Evolutionary conservation across 64 coral and sea anemone genomes (phyloP), one percentile per base, ranked within the genome.

Genomic region (Porites lutea): DNA sequence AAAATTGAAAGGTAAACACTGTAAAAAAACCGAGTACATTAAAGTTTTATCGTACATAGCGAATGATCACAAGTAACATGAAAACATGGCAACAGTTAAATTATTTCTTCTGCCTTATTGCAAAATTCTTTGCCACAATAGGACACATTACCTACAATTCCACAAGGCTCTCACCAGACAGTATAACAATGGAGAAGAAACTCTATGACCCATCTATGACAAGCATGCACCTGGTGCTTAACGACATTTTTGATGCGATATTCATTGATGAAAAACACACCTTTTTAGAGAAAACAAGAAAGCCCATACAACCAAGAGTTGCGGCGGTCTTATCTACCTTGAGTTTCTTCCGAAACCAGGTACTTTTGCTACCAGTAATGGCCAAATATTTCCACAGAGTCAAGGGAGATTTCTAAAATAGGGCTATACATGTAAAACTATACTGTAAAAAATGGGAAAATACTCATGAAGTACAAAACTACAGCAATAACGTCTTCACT

Each of bases 341-440:
- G 60, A 86, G 82, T 50, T 86, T 86, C 82, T 86, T 86, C 71
- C 47, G 82, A 14, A 86, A 86, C 19, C 85, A 87, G 85, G 68
- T 37, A 71, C n/a, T n/a, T 71, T 71, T 71, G n/a, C 7, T 27
- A 37, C 8, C 3, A 20, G 37, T 21, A 6, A 37, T 8, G 37
- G 3, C 67, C 21, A 43, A 71, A 71, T 11, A 66, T n/a, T n/a
- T n/a, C n/a, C n/a, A n/a, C n/a, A n/a, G n/a, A n/a, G n/a, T n/a
- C n/a, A n/a, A n/a, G n/a, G n/a, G n/a, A n/a, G n/a, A n/a, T n/a
- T n/a, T n/a, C n/a, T n/a, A n/a, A n/a, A n/a, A n/a, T n/a, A n/a
- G n/a, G n/a, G n/a, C n/a, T n/a, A n/a, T n/a, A n/a, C n/a, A n/a
- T n/a, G n/a, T n/a, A n/a, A n/a, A n/a, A n/a, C n/a, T n/a, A n/a